Percentiles rank a stretch among this genome's conserved stretches.
Evolutionary conservation across 2,888 invertebrate genomes (phyloP).

Genomic region (Anarsia innoxiella): DNA sequence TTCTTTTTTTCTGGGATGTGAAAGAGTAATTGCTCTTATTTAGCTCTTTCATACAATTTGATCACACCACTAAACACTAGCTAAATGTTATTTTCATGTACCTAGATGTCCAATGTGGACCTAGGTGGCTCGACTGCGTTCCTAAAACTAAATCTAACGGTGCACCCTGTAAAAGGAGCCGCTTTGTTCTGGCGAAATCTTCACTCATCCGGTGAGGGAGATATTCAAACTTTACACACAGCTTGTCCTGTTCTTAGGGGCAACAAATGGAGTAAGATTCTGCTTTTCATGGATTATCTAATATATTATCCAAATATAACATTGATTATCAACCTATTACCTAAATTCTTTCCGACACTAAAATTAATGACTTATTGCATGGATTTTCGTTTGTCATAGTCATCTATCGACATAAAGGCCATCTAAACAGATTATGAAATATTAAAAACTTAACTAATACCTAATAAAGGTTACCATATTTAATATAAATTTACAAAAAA

Average conservation of each 20-base stretch:
- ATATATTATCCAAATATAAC: not conserved
- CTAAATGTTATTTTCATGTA: no score
- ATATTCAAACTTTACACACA: not conserved
- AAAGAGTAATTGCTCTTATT: no score
- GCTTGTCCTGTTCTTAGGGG: conserved; percentile 5
- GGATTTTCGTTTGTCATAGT: not conserved
- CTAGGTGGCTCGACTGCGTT: not conserved
- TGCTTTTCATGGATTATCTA: not conserved
- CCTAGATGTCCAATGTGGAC: not conserved
- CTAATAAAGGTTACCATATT: not conserved
- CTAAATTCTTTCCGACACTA: not conserved
- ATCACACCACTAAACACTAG: no score
- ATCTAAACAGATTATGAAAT: not conserved
- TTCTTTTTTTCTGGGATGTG: no score
- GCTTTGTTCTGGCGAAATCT: not conserved
- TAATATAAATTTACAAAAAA: no score
- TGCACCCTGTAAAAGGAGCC: not conserved
- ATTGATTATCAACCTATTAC: not conserved
- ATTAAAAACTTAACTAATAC: not conserved
- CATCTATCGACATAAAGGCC: not conserved
- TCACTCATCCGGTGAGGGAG: not conserved
- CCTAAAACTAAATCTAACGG: not conserved
- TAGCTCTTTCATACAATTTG: no score
- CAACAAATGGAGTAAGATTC: conserved; percentile 2
- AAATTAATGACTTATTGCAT: not conserved